Conservation (phyloP, 2,888 invertebrate genomes). For the Trichacis sp. region DNA sequence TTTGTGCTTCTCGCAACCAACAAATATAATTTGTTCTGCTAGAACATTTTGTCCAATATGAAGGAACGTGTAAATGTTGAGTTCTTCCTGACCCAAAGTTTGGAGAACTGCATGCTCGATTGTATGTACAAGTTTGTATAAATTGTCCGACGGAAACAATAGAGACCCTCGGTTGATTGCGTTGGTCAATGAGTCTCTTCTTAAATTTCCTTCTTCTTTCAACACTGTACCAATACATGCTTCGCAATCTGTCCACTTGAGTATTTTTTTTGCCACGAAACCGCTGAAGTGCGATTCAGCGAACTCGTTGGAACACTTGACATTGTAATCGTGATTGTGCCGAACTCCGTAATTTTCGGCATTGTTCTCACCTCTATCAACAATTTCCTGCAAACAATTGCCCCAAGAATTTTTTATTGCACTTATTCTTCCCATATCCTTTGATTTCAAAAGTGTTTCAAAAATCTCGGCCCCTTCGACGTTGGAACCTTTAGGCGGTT, state of each 20-base stretch:
- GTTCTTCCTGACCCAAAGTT: too few species aligned
- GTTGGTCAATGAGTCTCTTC: too few species aligned
- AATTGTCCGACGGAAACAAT: too few species aligned
- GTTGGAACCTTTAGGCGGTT: conserved; percentile 39
- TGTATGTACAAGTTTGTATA: too few species aligned
- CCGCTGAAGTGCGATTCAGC: not conserved
- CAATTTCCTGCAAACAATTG: not conserved
- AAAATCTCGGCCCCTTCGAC: conserved; percentile 20
- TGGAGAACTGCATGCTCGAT: too few species aligned
- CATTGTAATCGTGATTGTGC: conserved; percentile 1
- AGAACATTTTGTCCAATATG: conserved; percentile 4
- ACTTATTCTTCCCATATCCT: not conserved
- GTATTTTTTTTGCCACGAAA: too few species aligned
- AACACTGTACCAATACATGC: too few species aligned
- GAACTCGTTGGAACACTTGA: not conserved
- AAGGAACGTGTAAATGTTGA: not conserved
- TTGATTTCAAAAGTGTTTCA: conserved; percentile 1
- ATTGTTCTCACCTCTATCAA: not conserved
- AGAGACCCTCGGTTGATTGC: too few species aligned
- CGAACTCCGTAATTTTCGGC: not conserved
- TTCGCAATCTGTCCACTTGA: too few species aligned
- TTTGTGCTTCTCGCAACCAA: conserved; percentile 10
- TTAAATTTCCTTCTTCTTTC: too few species aligned
- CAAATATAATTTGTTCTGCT: not conserved
- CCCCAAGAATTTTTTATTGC: not conserved